Percentiles rank a stretch among this genome's conserved stretches.
Conservation (phyloP, 2,797 vertebrate species). For the Hyperoplus immaculatus region DNA sequence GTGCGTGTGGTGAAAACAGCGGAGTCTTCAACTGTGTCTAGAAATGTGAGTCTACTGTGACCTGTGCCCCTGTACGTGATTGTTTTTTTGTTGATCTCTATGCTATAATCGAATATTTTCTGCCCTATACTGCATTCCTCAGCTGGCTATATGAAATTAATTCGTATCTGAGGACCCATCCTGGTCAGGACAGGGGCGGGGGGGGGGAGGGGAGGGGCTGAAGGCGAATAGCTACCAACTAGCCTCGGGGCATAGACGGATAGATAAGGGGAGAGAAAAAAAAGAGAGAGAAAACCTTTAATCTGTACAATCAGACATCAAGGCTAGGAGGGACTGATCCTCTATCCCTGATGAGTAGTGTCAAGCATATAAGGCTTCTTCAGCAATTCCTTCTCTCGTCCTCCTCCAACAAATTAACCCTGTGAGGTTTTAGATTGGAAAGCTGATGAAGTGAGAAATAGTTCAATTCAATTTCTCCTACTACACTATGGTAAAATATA, state of each 20-base stretch:
- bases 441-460: not conserved
- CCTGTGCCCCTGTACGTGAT: not conserved
- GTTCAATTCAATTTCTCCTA: not conserved
- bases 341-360: slow-evolving; percentile 59
- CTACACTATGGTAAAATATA: too few species aligned
- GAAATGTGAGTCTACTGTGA: slow-evolving; percentile 1
- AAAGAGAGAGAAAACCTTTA: slow-evolving; percentile 71
- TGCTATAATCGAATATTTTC: not conserved
- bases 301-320: slow-evolving; percentile 77
- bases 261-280: slow-evolving; percentile 23
- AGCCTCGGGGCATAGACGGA: slow-evolving; percentile 70
- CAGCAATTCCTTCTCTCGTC: slow-evolving; percentile 46
- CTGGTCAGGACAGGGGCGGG: slow-evolving; percentile 40
- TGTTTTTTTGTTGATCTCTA: not conserved
- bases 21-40: slow-evolving; percentile 14
- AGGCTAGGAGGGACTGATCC: slow-evolving; percentile 70
- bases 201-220: slow-evolving; percentile 13
- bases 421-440: slow-evolving; percentile 22
- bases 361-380: slow-evolving; percentile 61
- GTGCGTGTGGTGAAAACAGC: too few species aligned
- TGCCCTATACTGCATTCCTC: not conserved
- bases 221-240: slow-evolving; percentile 66
- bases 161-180: not conserved
- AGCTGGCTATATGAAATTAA: too few species aligned
- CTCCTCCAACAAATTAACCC: slow-evolving; percentile 51